Conservation (phyloP, 2,113 vertebrate species). For the Engraulis encrasicolus region DNA sequence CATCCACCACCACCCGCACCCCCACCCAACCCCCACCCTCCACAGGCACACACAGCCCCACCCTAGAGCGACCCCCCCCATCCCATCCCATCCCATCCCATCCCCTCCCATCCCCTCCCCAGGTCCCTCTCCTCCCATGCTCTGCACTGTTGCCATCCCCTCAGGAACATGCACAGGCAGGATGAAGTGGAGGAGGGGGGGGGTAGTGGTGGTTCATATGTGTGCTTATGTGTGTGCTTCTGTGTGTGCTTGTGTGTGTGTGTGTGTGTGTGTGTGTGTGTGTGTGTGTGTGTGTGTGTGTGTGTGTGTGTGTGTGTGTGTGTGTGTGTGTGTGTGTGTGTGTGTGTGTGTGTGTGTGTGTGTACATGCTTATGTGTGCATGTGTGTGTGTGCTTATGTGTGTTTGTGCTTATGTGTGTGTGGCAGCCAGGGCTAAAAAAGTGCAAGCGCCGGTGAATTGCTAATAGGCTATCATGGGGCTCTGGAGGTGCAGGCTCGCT, state of each 20-base stretch:
- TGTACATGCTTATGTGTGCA: not conserved
- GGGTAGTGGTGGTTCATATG: too few species aligned
- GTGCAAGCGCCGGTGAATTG: slow-evolving; percentile 76
- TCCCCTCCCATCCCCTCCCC: slow-evolving; percentile 36
- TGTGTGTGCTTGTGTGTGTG: too few species aligned
- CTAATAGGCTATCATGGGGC: slow-evolving; percentile 79
- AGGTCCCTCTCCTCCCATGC: slow-evolving; percentile 18
- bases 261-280: too few species aligned
- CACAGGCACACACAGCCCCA: too few species aligned
- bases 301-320: too few species aligned
- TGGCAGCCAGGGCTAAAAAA: slow-evolving; percentile 59
- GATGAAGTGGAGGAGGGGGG: slow-evolving; percentile 38
- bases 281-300: too few species aligned
- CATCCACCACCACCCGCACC: not conserved
- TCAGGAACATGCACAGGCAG: slow-evolving; percentile 24
- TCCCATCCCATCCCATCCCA: not conserved
- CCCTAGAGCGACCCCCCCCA: not conserved
- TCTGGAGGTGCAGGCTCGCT: slow-evolving; percentile 68
- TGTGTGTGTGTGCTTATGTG: too few species aligned
- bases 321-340: slow-evolving; percentile 3
- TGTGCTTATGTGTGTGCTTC: too few species aligned
- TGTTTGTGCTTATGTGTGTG: slow-evolving; percentile 20
- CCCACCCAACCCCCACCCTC: slow-evolving; percentile 8
- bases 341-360: slow-evolving; percentile 1
- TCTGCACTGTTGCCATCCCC: slow-evolving; percentile 45